A percentile compares a stretch with the other conserved stretches of the same genome.
Evolutionary conservation across 2,888 invertebrate genomes (phyloP).

Genomic region (Xanthia togata): DNA sequence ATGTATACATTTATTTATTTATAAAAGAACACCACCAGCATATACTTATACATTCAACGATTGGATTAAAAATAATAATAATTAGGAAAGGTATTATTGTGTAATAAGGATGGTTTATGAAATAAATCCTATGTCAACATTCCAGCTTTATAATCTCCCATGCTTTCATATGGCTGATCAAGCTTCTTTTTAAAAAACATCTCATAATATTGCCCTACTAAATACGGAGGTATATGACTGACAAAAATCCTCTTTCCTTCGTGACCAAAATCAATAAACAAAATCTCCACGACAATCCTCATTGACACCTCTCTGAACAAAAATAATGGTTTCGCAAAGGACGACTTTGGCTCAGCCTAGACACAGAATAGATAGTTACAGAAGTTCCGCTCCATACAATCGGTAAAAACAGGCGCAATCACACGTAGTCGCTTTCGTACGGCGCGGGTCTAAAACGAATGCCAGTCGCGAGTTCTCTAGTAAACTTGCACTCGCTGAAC

Average conservation of each 20-base stretch:
- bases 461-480: neutral
- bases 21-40: too few species aligned
- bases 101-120: neutral
- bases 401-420: neutral
- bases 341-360: conserved; percentile 11
- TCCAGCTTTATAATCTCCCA: neutral
- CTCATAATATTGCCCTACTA: neutral
- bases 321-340: conserved; percentile 53
- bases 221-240: neutral
- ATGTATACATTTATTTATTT: too few species aligned
- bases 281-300: conserved; percentile 29
- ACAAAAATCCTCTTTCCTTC: neutral
- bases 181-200: neutral
- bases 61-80: too few species aligned
- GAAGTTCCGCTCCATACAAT: neutral
- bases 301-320: conserved; percentile 52
- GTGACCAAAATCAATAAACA: conserved; percentile 34
- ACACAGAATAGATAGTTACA: neutral
- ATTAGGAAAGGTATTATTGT: too few species aligned
- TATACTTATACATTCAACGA: too few species aligned
- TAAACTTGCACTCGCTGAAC: neutral
- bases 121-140: neutral
- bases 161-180: neutral
- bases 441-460: neutral
- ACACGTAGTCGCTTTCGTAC: neutral